Conservation (phyloP, 2,113 vertebrate genomes). For the Cinclus cinclus region DNA sequence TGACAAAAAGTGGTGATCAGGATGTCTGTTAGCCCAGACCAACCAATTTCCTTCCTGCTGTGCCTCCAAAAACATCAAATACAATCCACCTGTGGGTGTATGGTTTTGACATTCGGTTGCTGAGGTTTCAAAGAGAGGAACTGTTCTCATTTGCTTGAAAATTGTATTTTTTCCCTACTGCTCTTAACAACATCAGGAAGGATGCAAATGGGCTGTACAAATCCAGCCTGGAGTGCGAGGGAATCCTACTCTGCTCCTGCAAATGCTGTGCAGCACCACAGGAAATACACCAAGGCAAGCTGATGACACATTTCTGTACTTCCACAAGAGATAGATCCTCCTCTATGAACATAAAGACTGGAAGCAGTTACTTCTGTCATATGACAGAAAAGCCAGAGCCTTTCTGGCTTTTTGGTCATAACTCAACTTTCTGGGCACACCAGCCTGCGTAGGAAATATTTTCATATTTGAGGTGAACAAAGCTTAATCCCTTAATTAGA, state of each 20-base stretch:
- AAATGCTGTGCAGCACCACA: not conserved
- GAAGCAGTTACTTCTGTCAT: not conserved
- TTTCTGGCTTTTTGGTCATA: not conserved
- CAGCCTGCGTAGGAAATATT: not conserved
- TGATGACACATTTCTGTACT: not conserved
- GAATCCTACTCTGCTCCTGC: not conserved
- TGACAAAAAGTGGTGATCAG: not conserved
- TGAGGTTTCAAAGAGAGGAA: constrained; percentile 12
- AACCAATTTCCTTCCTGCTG: constrained; percentile 10
- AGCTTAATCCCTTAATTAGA: not conserved
- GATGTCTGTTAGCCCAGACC: constrained; percentile 21
- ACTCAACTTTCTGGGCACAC: not conserved
- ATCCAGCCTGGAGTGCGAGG: not conserved
- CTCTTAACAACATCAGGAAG: not conserved
- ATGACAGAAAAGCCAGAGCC: not conserved
- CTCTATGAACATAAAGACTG: not conserved
- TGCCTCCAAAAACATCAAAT: not conserved
- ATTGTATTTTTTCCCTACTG: not conserved
- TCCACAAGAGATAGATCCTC: not conserved
- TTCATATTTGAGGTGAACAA: not conserved
- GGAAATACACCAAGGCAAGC: not conserved
- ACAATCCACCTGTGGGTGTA: not conserved
- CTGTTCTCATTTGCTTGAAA: not conserved
- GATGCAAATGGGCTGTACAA: not conserved
- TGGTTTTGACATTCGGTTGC: not conserved